These are phyloP conservation scores for Rhabdophis nuchalis DNA, from an alignment of 2,797 vertebrate genomes.

Conservation along the genomic window DNA sequence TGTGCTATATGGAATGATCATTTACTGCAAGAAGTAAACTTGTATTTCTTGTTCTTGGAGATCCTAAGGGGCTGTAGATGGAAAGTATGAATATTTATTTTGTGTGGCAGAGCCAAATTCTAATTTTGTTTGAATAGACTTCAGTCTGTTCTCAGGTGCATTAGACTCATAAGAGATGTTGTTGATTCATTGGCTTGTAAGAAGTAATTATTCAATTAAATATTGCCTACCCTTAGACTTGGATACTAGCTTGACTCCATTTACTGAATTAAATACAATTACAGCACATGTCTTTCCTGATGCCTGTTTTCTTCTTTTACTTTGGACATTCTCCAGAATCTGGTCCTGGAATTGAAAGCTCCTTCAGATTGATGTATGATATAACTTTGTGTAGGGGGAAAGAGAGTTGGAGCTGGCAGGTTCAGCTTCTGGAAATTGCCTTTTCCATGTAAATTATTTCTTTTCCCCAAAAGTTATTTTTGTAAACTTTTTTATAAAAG, in stretches of 20 bases:
- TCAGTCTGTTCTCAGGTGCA: background rate
- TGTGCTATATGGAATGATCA: background rate
- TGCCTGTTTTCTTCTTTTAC: background rate
- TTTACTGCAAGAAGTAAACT: background rate
- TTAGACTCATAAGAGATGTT: background rate
- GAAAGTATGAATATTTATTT: background rate
- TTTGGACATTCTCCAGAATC: no score
- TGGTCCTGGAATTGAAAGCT: background rate
- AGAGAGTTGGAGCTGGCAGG: background rate
- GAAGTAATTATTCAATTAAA: background rate
- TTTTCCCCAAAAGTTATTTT: slow-evolving; percentile 20
- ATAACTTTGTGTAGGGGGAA: background rate
- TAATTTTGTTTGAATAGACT: background rate
- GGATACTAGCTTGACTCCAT: background rate
- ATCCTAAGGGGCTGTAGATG: background rate
- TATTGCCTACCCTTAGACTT: background rate
- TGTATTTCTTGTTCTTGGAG: background rate
- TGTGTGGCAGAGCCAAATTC: background rate
- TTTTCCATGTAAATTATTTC: background rate
- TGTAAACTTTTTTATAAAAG: background rate
- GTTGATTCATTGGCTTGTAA: slow-evolving; percentile 4
- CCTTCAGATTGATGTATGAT: background rate
- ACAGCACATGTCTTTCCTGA: background rate
- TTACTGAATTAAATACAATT: background rate
- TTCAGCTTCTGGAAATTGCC: background rate